A percentile compares a stretch with the other conserved stretches of the same genome.
Conservation (phyloP, 2,888 invertebrate species). For the Drosophila antonietae region DNA sequence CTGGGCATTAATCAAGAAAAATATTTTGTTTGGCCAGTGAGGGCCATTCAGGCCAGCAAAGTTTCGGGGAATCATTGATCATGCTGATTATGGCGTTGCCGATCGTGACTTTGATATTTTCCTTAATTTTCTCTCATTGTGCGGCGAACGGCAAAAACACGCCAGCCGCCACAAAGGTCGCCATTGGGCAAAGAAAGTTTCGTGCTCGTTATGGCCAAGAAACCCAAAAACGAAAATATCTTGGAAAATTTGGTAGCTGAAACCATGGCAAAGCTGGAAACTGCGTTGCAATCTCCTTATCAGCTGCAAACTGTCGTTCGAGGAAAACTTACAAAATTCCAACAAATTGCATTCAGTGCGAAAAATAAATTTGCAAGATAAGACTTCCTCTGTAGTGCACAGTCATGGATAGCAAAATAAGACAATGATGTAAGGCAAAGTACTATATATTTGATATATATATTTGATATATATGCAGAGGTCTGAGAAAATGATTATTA, state of each 20-base stretch:
- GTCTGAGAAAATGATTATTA: neutral
- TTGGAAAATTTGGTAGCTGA: constrained; percentile 6
- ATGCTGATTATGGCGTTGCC: constrained; percentile 65
- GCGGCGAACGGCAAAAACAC: constrained; percentile 39
- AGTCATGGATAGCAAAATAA: constrained; percentile 21
- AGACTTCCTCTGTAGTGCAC: constrained; percentile 10
- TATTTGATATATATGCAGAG: no score
- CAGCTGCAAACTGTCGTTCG: constrained; percentile 12
- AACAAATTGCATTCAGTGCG: constrained; percentile 31
- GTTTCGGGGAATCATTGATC: constrained; percentile 61
- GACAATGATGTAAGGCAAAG: constrained; percentile 7
- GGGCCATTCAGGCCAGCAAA: constrained; percentile 27
- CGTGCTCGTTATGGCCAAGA: constrained; percentile 43
- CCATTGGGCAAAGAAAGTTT: constrained; percentile 68
- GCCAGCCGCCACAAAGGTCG: constrained; percentile 33
- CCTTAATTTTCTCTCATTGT: constrained; percentile 69
- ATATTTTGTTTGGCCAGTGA: constrained; percentile 43
- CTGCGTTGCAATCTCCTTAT: constrained; percentile 30
- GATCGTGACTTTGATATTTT: constrained; percentile 77
- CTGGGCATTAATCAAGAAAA: constrained; percentile 62
- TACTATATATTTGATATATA: neutral
- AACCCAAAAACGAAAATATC: constrained; percentile 4
- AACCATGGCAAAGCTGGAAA: constrained; percentile 16
- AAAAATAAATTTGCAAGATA: constrained; percentile 40
- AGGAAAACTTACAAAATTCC: constrained; percentile 11